Evolutionary conservation across 1,140 invertebrate species (phyloP).

Genomic region (Cydia fagiglandana): DNA sequence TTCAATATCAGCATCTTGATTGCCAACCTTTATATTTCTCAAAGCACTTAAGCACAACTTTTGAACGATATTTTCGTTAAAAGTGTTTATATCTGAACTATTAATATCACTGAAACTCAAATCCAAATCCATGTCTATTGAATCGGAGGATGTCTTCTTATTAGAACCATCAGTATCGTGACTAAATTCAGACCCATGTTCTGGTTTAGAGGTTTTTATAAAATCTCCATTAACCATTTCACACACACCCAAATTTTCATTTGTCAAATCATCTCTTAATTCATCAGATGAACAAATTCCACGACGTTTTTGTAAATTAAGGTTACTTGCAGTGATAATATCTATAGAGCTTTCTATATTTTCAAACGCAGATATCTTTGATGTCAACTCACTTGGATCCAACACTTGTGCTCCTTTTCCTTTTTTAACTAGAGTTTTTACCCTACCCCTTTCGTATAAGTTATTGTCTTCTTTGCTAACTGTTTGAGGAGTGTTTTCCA

Average conservation of each 20-base stretch:
- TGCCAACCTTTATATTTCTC: constrained; percentile 78
- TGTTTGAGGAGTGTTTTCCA: constrained; percentile 71
- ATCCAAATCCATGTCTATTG: constrained; percentile 77
- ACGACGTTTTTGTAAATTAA: constrained; percentile 78
- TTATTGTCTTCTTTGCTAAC: constrained; percentile 48
- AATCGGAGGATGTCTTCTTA: constrained; percentile 77
- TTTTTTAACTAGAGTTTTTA: constrained; percentile 51
- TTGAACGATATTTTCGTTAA: constrained; percentile 79
- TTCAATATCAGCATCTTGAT: constrained; percentile 77
- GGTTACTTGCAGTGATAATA: constrained; percentile 65
- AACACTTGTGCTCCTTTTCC: constrained; percentile 66
- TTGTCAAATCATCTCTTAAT: constrained; percentile 67
- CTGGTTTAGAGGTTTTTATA: constrained; percentile 61
- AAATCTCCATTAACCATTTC: constrained; percentile 60
- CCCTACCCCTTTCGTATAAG: constrained; percentile 41
- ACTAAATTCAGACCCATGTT: constrained; percentile 70
- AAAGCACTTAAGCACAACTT: constrained; percentile 77
- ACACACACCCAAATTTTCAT: constrained; percentile 58
- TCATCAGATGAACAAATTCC: constrained; percentile 80
- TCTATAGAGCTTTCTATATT: constrained; percentile 72
- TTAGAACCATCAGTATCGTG: constrained; percentile 73
- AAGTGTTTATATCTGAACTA: constrained; percentile 78
- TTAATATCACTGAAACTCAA: constrained; percentile 79
- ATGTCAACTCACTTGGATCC: constrained; percentile 68
- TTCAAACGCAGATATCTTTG: constrained; percentile 67